A percentile compares a stretch with the other conserved stretches of the same genome.
Conservation (phyloP, 2,888 invertebrate species). For the Argyra leucocephala region DNA sequence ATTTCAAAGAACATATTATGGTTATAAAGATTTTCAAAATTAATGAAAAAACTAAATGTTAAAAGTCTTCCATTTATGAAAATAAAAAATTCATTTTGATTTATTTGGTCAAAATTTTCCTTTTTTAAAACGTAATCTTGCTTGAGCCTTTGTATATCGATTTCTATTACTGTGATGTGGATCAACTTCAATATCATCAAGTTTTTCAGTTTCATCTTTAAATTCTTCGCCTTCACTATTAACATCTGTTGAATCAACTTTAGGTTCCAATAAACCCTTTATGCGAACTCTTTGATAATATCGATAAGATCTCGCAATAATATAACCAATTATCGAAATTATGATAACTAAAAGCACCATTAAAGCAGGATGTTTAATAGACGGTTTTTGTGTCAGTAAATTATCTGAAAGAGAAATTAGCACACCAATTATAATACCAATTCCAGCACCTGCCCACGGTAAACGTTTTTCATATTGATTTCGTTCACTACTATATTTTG, state of each 20-base stretch:
- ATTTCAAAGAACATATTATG: too few relatives aligned
- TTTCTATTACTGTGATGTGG: conserved; percentile 40
- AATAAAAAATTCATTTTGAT: background rate
- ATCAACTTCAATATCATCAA: conserved; percentile 20
- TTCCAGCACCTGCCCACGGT: conserved; percentile 65
- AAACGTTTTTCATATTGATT: conserved; percentile 56
- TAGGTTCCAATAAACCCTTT: conserved; percentile 46
- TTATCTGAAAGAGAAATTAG: conserved; percentile 60
- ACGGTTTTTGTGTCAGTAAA: conserved; percentile 54
- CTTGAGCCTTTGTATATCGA: conserved; percentile 65
- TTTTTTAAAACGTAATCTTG: conserved; percentile 63
- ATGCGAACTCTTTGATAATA: conserved; percentile 48
- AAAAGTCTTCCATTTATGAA: too few relatives aligned
- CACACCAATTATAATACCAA: conserved; percentile 60
- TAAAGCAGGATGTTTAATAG: conserved; percentile 57
- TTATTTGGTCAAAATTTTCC: conserved; percentile 50
- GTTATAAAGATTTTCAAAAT: too few relatives aligned
- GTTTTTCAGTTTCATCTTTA: conserved; percentile 12
- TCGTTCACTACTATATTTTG: conserved; percentile 52
- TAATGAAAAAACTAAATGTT: too few relatives aligned
- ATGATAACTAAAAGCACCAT: conserved; percentile 62
- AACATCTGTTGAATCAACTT: conserved; percentile 22
- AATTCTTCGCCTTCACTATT: conserved; percentile 22
- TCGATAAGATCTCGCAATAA: conserved; percentile 51
- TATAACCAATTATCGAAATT: conserved; percentile 58